Evolutionary conservation across 1,140 invertebrate species (phyloP).

Genomic region (Aricia agestis): DNA sequence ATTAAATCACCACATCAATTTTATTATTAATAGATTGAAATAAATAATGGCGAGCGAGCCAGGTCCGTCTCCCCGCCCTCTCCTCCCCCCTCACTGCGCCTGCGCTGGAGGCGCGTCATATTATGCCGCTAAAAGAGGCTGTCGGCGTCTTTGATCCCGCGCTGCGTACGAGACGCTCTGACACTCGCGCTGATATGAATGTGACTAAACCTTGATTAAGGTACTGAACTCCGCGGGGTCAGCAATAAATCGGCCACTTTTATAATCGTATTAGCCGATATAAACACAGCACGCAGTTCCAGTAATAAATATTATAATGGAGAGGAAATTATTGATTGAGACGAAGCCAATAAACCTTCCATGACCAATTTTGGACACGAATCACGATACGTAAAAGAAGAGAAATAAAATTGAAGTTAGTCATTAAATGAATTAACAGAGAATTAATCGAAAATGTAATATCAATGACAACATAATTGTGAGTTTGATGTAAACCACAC

Average conservation of each 20-base stretch:
- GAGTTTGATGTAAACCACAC: not conserved
- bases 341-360: not conserved
- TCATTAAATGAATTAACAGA: slow-evolving; percentile 20
- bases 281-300: not conserved
- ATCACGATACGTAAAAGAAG: not conserved
- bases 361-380: not conserved
- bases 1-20: slow-evolving; percentile 59
- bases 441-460: slow-evolving; percentile 23
- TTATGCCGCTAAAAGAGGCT: slow-evolving; percentile 75
- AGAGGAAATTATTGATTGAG: not conserved
- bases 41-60: slow-evolving; percentile 69
- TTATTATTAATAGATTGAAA: slow-evolving; percentile 72
- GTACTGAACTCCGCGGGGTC: slow-evolving; percentile 66
- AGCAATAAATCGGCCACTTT: slow-evolving; percentile 26
- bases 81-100: slow-evolving; percentile 44
- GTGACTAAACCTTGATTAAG: slow-evolving; percentile 74
- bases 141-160: slow-evolving; percentile 73
- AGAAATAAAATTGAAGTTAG: not conserved
- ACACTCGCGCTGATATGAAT: slow-evolving; percentile 69
- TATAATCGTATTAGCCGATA: slow-evolving; percentile 15
- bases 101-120: slow-evolving; percentile 65
- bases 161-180: slow-evolving; percentile 57
- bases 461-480: not conserved
- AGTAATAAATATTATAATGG: slow-evolving; percentile 3
- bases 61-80: slow-evolving; percentile 47